A percentile compares a stretch with the other conserved stretches of the same genome.
phyloP scores from a whole-genome alignment of 2,888 invertebrate species.

The Nemapogon koenigi region DNA sequence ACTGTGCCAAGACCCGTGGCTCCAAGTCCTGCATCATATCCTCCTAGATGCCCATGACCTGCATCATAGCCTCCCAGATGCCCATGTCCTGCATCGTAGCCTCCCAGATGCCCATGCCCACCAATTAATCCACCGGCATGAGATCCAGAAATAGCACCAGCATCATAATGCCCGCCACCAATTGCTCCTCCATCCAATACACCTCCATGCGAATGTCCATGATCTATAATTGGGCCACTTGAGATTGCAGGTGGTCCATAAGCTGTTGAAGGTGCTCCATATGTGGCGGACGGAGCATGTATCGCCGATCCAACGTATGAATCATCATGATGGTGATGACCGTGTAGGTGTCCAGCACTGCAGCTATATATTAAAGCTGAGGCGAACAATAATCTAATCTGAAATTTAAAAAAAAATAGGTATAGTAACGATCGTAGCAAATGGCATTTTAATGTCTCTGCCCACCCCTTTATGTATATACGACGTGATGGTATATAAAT shows the following conservation, averaged over 20 bases:
- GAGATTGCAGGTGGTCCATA: conserved; percentile 30
- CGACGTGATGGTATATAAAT: too few species aligned
- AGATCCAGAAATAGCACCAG: neutral
- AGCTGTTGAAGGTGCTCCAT: conserved; percentile 36
- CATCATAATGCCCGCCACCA: conserved; percentile 1
- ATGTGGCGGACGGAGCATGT: conserved; percentile 42
- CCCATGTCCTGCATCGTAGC: neutral
- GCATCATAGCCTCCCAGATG: conserved; percentile 1
- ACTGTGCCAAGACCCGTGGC: conserved; percentile 8
- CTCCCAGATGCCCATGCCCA: neutral
- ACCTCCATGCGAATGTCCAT: neutral
- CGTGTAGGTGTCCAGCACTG: conserved; percentile 34
- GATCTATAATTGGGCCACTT: conserved; percentile 18
- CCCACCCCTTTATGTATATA: too few species aligned
- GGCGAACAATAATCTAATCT: conserved; percentile 43
- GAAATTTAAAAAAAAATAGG: conserved; percentile 37
- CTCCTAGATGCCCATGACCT: conserved; percentile 1
- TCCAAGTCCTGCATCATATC: conserved; percentile 11
- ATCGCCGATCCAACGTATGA: conserved; percentile 40
- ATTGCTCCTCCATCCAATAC: neutral
- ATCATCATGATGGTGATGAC: conserved; percentile 27
- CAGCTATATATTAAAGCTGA: conserved; percentile 39
- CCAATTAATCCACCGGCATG: neutral
- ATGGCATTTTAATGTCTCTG: too few species aligned
- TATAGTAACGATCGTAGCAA: too few species aligned